Evolutionary conservation across 2,888 invertebrate species (phyloP).

Genomic region (Tenthredo livida): DNA sequence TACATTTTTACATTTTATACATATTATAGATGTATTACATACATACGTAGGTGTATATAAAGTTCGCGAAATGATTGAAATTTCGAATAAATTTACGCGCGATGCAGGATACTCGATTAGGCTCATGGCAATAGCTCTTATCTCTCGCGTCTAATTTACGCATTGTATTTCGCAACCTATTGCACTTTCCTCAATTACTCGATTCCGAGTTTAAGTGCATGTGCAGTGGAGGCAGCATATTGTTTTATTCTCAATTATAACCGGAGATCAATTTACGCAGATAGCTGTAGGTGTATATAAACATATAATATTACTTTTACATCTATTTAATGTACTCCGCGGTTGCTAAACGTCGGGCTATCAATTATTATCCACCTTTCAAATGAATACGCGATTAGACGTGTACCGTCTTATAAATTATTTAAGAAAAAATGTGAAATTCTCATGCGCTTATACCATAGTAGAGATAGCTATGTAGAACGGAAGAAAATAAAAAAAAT

Average conservation of each 20-base stretch:
- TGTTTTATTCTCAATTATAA: background rate
- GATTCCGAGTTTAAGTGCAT: background rate
- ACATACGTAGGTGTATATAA: background rate
- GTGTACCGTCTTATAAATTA: too few relatives aligned
- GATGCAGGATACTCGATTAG: constrained; percentile 36
- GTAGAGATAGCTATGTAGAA: background rate
- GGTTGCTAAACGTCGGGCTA: background rate
- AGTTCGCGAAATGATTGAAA: background rate
- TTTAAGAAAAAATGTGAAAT: too few relatives aligned
- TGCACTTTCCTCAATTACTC: constrained; percentile 4
- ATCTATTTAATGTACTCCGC: background rate
- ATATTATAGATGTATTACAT: background rate
- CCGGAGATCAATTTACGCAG: background rate
- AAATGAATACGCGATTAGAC: background rate
- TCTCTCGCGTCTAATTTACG: background rate
- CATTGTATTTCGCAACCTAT: background rate
- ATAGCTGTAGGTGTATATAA: background rate
- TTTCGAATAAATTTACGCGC: background rate
- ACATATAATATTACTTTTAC: background rate
- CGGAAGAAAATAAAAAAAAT: background rate
- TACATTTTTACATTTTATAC: background rate
- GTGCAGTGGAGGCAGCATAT: background rate
- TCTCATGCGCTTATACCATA: background rate
- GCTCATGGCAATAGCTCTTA: constrained; percentile 33
- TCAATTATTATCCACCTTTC: background rate